phyloP scores from a whole-genome alignment of 2,113 vertebrate genomes.

The Labeo catla region DNA sequence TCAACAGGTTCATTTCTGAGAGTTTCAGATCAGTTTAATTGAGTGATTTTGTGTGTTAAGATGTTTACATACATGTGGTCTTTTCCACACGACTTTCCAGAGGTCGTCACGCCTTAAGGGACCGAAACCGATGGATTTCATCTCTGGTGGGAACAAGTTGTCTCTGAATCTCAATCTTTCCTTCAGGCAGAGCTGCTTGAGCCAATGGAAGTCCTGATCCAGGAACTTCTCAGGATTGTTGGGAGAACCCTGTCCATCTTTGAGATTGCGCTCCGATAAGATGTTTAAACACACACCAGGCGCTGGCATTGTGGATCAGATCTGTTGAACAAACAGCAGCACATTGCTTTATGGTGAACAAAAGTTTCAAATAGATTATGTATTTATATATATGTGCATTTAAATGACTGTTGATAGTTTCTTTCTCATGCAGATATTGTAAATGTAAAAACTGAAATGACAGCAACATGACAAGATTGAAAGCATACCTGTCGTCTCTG shows the following conservation, averaged over 20 bases:
- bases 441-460: not conserved
- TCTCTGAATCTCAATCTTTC: slow-evolving; percentile 60
- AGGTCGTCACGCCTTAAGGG: slow-evolving; percentile 42
- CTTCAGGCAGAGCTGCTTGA: slow-evolving; percentile 56
- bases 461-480: not conserved
- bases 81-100: slow-evolving; percentile 52
- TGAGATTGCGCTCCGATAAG: slow-evolving; percentile 58
- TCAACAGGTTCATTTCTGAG: not conserved
- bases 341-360: not conserved
- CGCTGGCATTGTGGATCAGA: slow-evolving; percentile 61
- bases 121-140: slow-evolving; percentile 62
- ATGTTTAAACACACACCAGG: slow-evolving; percentile 72
- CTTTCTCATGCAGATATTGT: not conserved
- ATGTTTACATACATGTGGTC: slow-evolving; percentile 54
- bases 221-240: slow-evolving; percentile 59
- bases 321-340: not conserved
- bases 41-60: not conserved
- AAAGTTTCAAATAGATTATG: not conserved
- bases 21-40: not conserved
- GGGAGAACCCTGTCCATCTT: slow-evolving; percentile 54
- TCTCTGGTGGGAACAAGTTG: slow-evolving; percentile 68
- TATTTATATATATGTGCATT: not conserved
- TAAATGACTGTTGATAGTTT: not conserved
- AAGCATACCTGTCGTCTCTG: not conserved
- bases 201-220: slow-evolving; percentile 63